Conservation (phyloP, 1,140 invertebrate genomes). For the Papilio helenus region DNA sequence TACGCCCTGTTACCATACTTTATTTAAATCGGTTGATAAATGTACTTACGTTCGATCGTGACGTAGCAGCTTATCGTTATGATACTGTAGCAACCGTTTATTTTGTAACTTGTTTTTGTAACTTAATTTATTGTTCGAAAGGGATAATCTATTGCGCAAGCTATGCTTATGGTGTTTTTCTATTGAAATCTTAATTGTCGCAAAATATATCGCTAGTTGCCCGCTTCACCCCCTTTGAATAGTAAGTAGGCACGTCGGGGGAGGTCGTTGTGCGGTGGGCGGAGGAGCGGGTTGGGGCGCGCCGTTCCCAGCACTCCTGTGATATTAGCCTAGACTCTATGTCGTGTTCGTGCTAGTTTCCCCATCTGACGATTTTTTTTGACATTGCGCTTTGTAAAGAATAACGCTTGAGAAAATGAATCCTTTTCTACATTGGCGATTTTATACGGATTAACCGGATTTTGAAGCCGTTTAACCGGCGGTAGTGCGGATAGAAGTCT, state of each 20-base stretch:
- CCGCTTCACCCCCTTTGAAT: constrained; percentile 76
- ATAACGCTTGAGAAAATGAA: constrained; percentile 67
- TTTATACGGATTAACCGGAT: constrained; percentile 75
- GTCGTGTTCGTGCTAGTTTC: constrained; percentile 81
- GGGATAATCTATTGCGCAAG: constrained; percentile 60
- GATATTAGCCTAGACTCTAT: constrained; percentile 82
- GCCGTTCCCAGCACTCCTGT: constrained; percentile 81
- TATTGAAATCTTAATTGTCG: constrained; percentile 79
- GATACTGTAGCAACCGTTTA: constrained; percentile 47
- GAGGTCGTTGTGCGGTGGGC: constrained; percentile 47
- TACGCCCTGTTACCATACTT: constrained; percentile 76
- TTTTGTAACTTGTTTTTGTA: constrained; percentile 50
- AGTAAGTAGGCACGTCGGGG: constrained; percentile 73
- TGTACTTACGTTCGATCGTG: constrained; percentile 44
- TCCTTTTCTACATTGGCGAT: constrained; percentile 70
- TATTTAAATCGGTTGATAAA: constrained; percentile 56
- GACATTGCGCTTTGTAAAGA: constrained; percentile 75
- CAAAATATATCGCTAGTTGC: constrained; percentile 76
- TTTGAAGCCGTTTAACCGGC: constrained; percentile 69
- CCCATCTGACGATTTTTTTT: constrained; percentile 71
- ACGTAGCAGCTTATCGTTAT: constrained; percentile 48
- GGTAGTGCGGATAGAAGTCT: constrained; percentile 67
- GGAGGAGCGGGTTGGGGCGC: constrained; percentile 46
- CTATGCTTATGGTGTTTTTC: constrained; percentile 63
- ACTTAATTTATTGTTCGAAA: constrained; percentile 72